Evolutionary conservation across 2,888 invertebrate species (phyloP).

Genomic region (Zelleria hepariella): DNA sequence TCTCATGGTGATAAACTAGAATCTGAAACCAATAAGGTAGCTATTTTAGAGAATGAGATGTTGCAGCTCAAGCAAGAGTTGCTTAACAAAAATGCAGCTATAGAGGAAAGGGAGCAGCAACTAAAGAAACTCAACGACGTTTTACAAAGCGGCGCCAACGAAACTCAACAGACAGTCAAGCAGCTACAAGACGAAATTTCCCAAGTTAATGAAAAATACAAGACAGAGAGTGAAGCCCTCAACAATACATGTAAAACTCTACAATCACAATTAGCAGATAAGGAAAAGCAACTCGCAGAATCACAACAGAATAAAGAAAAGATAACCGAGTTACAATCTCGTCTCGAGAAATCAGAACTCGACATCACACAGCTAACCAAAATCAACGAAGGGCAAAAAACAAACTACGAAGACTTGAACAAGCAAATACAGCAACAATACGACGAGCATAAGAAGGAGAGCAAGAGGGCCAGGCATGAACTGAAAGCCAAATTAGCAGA

Average conservation of each 20-base stretch:
- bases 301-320: slow-evolving; percentile 47
- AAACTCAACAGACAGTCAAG: slow-evolving; percentile 40
- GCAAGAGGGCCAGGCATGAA: slow-evolving; percentile 64
- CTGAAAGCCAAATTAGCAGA: slow-evolving; percentile 72
- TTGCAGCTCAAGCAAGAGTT: slow-evolving; percentile 36
- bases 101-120: slow-evolving; percentile 42
- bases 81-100: slow-evolving; percentile 27
- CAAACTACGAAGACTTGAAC: slow-evolving; percentile 62
- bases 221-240: slow-evolving; percentile 50
- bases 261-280: slow-evolving; percentile 38
- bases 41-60: slow-evolving; percentile 39
- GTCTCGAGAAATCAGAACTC: slow-evolving; percentile 53
- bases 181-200: slow-evolving; percentile 45
- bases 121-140: slow-evolving; percentile 37
- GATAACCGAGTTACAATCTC: slow-evolving; percentile 48
- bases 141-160: slow-evolving; percentile 36
- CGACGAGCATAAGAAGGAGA: slow-evolving; percentile 58
- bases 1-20: slow-evolving; percentile 36
- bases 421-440: slow-evolving; percentile 52
- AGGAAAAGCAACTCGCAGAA: slow-evolving; percentile 44
- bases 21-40: slow-evolving; percentile 33
- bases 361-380: slow-evolving; percentile 56
- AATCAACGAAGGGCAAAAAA: slow-evolving; percentile 62
- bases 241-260: slow-evolving; percentile 39
- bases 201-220: slow-evolving; percentile 43